A percentile compares a stretch with the other conserved stretches of the same genome.
Conservation (phyloP, 2,888 invertebrate genomes). For the Lissocephala sabroskyi region DNA sequence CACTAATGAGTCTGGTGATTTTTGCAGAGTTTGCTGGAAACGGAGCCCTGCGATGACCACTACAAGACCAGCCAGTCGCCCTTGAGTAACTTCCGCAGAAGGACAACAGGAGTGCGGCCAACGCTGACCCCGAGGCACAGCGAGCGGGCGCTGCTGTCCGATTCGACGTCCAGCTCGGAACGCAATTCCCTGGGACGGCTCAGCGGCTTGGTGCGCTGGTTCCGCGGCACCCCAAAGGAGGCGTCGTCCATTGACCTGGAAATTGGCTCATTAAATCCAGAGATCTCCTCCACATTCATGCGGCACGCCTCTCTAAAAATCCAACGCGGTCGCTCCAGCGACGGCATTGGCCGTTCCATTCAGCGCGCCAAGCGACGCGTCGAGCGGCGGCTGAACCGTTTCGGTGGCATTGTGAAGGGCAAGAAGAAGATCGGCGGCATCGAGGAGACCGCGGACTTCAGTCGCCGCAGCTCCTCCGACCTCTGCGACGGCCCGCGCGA, state of each 20-base stretch:
- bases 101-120: constrained; percentile 73
- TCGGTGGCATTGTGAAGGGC: constrained; percentile 86
- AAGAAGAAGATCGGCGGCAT: constrained; percentile 92
- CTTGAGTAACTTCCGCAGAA: constrained; percentile 81
- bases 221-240: constrained; percentile 76
- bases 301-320: constrained; percentile 73
- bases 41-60: constrained; percentile 83
- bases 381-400: constrained; percentile 89
- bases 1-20: constrained; percentile 10
- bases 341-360: constrained; percentile 78
- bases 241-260: constrained; percentile 74
- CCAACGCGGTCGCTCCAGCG: constrained; percentile 70
- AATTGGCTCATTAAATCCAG: constrained; percentile 75
- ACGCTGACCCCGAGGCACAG: constrained; percentile 89
- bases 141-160: constrained; percentile 80
- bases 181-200: constrained; percentile 75
- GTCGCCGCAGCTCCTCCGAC: constrained; percentile 88
- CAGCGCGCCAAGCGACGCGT: constrained; percentile 89
- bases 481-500: constrained; percentile 85
- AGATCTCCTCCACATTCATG: constrained; percentile 76
- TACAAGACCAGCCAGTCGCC: constrained; percentile 85
- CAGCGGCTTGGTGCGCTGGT: constrained; percentile 82
- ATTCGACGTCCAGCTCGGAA: constrained; percentile 73
- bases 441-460: constrained; percentile 87
- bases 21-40: constrained; percentile 85